A percentile compares a stretch with the other conserved stretches of the same genome.
Evolutionary conservation across 2,113 vertebrate genomes (phyloP).

Genomic region (Pseudonaja textilis): DNA sequence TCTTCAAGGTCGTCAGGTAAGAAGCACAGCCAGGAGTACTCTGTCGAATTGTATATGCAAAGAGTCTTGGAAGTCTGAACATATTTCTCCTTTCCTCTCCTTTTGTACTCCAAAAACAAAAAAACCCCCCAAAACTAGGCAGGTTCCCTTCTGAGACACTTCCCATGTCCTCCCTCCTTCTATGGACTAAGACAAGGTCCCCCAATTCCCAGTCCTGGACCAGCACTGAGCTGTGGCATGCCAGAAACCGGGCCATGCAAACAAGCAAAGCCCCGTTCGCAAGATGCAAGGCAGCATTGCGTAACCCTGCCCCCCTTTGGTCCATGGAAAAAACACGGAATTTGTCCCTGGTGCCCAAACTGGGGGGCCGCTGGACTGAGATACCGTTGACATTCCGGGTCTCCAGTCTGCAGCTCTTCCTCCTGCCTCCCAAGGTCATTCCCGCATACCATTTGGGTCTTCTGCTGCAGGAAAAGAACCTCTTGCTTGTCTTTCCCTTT

Average conservation of each 20-base stretch:
- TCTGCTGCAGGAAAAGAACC: not conserved
- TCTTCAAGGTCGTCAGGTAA: not conserved
- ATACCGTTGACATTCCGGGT: not conserved
- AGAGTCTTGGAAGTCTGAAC: not conserved
- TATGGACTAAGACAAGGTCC: not conserved
- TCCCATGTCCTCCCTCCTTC: not conserved
- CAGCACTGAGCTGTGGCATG: no score
- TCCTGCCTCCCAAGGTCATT: not conserved
- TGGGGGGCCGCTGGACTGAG: not conserved
- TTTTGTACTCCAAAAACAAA: not conserved
- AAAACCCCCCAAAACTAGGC: not conserved
- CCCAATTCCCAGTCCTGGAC: no score
- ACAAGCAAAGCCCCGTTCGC: no score
- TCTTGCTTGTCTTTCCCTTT: not conserved
- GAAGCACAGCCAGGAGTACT: not conserved
- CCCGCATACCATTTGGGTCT: not conserved
- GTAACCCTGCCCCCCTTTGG: no score
- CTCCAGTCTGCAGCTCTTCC: not conserved
- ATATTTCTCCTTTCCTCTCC: not conserved
- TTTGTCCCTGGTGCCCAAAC: no score
- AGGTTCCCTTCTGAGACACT: not conserved
- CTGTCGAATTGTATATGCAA: not conserved
- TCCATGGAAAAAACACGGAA: no score
- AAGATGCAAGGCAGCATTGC: no score
- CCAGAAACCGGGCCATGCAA: no score